Conservation (phyloP, 2,797 vertebrate genomes). For the Nothura maculosa region DNA sequence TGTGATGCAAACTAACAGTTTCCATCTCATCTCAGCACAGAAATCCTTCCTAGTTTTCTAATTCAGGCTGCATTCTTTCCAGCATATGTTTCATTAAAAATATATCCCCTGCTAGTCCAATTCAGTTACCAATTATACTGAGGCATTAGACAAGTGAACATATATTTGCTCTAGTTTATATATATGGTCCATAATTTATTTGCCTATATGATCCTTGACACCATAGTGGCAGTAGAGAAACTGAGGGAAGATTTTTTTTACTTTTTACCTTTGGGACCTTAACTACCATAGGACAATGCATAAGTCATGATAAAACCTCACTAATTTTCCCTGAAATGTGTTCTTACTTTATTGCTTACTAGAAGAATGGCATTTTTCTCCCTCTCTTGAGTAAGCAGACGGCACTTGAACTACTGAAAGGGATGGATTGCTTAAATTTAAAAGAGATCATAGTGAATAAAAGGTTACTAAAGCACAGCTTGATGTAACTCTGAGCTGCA, state of each 20-base stretch:
- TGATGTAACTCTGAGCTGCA: not conserved
- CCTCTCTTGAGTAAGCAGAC: constrained; percentile 19
- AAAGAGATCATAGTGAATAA: constrained; percentile 15
- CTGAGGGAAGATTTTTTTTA: not conserved
- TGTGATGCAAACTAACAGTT: not conserved
- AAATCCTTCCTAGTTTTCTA: not conserved
- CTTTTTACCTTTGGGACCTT: not conserved
- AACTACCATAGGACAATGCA: not conserved
- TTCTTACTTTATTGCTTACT: constrained; percentile 40
- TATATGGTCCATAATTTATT: not conserved
- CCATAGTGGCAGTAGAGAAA: not conserved
- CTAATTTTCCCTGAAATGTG: not conserved
- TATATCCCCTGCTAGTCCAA: not conserved
- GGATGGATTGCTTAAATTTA: not conserved
- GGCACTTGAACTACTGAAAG: not conserved
- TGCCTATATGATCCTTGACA: not conserved
- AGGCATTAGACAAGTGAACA: not conserved
- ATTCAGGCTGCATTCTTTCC: not conserved
- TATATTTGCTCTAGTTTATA: not conserved
- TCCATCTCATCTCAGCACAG: not conserved
- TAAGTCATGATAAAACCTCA: not conserved
- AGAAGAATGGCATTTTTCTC: constrained; percentile 19
- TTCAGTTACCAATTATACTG: not conserved
- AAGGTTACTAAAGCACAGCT: not conserved
- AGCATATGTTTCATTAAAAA: not conserved